A percentile compares a stretch with the other conserved stretches of the same genome.
Evolutionary conservation across 2,797 vertebrate species (phyloP).

Genomic region (Spheniscus humboldti): DNA sequence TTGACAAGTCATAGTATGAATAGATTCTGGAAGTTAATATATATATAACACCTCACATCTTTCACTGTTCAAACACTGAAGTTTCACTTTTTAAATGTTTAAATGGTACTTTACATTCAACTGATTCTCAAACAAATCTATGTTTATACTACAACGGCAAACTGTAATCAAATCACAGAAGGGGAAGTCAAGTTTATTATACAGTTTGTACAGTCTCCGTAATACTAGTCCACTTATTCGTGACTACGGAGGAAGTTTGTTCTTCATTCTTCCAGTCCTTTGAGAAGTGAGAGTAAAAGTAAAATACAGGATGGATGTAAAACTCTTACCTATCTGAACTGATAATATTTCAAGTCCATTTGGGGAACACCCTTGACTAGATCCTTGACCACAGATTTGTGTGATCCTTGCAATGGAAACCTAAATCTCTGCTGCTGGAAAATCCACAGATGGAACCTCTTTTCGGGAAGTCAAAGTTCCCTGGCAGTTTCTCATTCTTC

Average conservation of each 20-base stretch:
- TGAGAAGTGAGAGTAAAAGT: background rate
- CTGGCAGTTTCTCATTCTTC: background rate
- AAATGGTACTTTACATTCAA: background rate
- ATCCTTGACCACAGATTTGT: background rate
- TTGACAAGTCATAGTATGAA: background rate
- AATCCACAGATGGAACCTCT: background rate
- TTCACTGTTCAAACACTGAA: background rate
- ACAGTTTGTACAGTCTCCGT: background rate
- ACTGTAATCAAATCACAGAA: background rate
- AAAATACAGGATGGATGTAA: background rate
- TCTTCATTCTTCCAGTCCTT: background rate
- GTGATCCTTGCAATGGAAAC: background rate
- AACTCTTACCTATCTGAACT: background rate
- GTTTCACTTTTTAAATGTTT: background rate
- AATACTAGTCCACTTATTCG: background rate
- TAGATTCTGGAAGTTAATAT: background rate
- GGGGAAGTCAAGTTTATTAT: background rate
- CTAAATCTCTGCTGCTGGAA: background rate
- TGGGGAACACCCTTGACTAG: background rate
- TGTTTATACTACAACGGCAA: background rate
- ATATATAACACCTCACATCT: background rate
- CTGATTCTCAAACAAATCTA: background rate
- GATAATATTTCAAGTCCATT: background rate
- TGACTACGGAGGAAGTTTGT: background rate
- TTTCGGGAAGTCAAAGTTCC: background rate